A percentile compares a stretch with the other conserved stretches of the same genome.
Conservation (phyloP, 2,113 vertebrate species). For the Collichthys lucidus region DNA sequence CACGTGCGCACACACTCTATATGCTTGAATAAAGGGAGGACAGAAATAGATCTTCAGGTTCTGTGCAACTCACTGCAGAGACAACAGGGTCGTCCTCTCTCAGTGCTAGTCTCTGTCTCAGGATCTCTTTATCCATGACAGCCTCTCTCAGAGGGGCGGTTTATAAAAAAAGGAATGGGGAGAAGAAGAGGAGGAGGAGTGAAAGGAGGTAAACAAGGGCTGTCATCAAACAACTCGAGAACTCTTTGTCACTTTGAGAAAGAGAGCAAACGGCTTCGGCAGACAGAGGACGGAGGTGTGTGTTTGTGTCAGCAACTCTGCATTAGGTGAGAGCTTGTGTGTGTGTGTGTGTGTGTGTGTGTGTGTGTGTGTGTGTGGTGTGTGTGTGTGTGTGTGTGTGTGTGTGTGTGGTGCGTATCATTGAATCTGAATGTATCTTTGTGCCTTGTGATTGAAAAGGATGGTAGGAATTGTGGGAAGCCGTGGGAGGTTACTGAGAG, state of each 20-base stretch:
- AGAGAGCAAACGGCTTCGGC: slow-evolving; percentile 41
- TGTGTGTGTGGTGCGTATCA: slow-evolving; percentile 30
- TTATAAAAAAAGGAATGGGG: slow-evolving; percentile 37
- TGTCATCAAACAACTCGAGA: slow-evolving; percentile 69
- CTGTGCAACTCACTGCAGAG: slow-evolving; percentile 58
- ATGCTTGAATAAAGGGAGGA: slow-evolving; percentile 56
- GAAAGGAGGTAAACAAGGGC: slow-evolving; percentile 62
- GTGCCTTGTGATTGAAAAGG: slow-evolving; percentile 45
- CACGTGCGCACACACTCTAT: slow-evolving; percentile 30
- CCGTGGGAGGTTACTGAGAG: slow-evolving; percentile 57
- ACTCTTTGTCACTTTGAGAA: slow-evolving; percentile 77
- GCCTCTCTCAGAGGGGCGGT: slow-evolving; percentile 50
- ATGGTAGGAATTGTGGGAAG: slow-evolving; percentile 50
- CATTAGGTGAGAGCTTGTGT: slow-evolving; percentile 25
- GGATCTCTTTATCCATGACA: slow-evolving; percentile 61
- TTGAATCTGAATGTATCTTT: slow-evolving; percentile 48
- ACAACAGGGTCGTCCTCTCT: slow-evolving; percentile 65
- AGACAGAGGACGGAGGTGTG: slow-evolving; percentile 41
- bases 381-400: too few relatives aligned
- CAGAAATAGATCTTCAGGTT: slow-evolving; percentile 71
- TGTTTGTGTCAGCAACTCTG: slow-evolving; percentile 52
- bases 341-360: too few relatives aligned
- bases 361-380: too few relatives aligned
- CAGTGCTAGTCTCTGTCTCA: slow-evolving; percentile 44
- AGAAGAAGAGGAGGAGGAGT: slow-evolving; percentile 38